Percentiles rank a stretch among this genome's conserved stretches.
phyloP scores from a whole-genome alignment of 2,888 invertebrate species.

The Clistopyga incitator region DNA sequence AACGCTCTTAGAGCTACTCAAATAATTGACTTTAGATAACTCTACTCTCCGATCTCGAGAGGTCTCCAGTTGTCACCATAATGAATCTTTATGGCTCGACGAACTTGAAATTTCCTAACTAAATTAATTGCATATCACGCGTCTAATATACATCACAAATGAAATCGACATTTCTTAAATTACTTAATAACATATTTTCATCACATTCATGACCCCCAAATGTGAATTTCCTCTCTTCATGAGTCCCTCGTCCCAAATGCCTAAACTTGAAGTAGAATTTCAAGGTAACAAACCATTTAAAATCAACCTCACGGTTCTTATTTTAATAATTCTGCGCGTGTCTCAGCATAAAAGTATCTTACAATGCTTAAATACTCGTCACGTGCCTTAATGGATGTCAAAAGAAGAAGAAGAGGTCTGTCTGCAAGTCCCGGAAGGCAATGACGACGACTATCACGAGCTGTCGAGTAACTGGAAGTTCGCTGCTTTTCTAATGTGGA shows the following conservation, averaged over 20 bases:
- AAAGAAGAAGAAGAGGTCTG: constrained; percentile 37
- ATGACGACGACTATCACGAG: constrained; percentile 29
- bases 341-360: constrained; percentile 20
- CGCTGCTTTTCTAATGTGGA: constrained; percentile 51
- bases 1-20: constrained; percentile 69
- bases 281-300: neutral
- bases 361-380: constrained; percentile 16
- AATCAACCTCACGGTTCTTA: constrained; percentile 4
- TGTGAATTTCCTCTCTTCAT: too few species aligned
- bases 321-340: constrained; percentile 30
- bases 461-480: constrained; percentile 45
- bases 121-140: constrained; percentile 15
- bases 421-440: constrained; percentile 32
- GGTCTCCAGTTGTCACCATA: constrained; percentile 55
- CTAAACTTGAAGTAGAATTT: neutral
- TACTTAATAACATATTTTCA: neutral
- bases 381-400: constrained; percentile 54
- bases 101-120: constrained; percentile 17
- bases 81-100: constrained; percentile 69
- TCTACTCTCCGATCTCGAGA: constrained; percentile 63
- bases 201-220: neutral
- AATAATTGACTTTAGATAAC: constrained; percentile 77
- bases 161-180: neutral
- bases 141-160: neutral
- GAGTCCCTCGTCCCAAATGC: neutral